Evolutionary conservation across 2,113 vertebrate species (phyloP), one percentile per base, ranked within the genome.

Genomic region (Octodon degus): DNA sequence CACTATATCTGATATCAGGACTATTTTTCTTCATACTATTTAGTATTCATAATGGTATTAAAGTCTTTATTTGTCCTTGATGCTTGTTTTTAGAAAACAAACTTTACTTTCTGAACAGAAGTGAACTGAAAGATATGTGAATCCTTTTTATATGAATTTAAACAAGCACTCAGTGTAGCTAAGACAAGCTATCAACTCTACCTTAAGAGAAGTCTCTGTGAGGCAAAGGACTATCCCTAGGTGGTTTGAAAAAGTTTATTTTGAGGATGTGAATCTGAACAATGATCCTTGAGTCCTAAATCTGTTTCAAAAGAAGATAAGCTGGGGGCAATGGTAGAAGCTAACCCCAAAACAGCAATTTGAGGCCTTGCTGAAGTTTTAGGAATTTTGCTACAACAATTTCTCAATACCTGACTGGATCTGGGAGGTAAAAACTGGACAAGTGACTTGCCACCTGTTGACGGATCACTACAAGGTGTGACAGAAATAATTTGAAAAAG

Each of bases 91-190:
- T 76, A 43, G 43, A 43, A 43, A 43, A 43, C 11, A 76, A 25
- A 43, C 37, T 43, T 43, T 76, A 50, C 25, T 30, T 30, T 79
- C 19, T 79, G 1, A 76, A 79, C 53, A 96, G 89, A 96, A 30
- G n/a, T 55, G 85, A 90, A 83, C 22, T 77, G 74, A 96, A 96
- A 83, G 92, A 91, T 77, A 50, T 94, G 63, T 10, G 12, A 86
- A 92, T 92, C 9, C 43, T 94, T 34, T 74, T 62, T 68, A 55
- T 86, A 92, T 70, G 82, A 97, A 90, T 96, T 97, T 94, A 83
- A 96, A 92, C 24, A 77, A 43, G 94, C 86, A 34, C 40, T 30
- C 24, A 92, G 76, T 83, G 67, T 53, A 86, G 94, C 90, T 72
- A 58, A 50, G 30, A 80, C 81, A 50, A 50, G 50, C 11, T 55